phyloP scores from a whole-genome alignment of 2,113 vertebrate genomes.

The Megaceryle maxima region DNA sequence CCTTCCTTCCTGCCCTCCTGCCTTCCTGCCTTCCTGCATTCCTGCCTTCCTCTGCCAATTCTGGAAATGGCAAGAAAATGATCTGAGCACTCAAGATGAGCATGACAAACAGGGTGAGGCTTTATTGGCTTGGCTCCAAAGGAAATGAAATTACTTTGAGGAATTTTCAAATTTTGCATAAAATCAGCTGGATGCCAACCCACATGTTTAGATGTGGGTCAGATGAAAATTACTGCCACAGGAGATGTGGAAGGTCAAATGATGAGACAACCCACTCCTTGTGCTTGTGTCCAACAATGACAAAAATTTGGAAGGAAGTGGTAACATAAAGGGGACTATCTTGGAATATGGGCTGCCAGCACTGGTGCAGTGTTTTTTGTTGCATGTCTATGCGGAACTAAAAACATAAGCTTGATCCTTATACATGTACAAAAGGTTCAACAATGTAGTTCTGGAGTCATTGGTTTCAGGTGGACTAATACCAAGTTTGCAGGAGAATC shows the following conservation, averaged over 20 bases:
- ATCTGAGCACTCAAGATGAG: background rate
- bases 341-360: background rate
- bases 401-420: background rate
- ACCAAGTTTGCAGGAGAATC: background rate
- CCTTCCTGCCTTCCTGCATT: background rate
- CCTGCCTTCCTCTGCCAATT: background rate
- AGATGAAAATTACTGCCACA: constrained; percentile 12
- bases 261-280: background rate
- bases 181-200: constrained; percentile 25
- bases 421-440: background rate
- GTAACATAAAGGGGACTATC: background rate
- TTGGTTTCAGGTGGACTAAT: background rate
- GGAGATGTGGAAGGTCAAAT: background rate
- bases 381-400: background rate
- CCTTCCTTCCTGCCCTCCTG: too few relatives aligned
- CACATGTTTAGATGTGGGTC: background rate
- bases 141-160: background rate
- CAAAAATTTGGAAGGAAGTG: constrained; percentile 39
- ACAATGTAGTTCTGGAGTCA: background rate
- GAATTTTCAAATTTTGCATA: constrained; percentile 33
- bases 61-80: background rate
- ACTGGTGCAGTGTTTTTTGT: background rate
- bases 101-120: background rate
- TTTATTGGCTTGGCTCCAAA: background rate
- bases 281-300: background rate